Evolutionary conservation across 2,888 invertebrate genomes (phyloP), one percentile per base, ranked within the genome.

Genomic region (Acanthosoma haemorrhoidale): DNA sequence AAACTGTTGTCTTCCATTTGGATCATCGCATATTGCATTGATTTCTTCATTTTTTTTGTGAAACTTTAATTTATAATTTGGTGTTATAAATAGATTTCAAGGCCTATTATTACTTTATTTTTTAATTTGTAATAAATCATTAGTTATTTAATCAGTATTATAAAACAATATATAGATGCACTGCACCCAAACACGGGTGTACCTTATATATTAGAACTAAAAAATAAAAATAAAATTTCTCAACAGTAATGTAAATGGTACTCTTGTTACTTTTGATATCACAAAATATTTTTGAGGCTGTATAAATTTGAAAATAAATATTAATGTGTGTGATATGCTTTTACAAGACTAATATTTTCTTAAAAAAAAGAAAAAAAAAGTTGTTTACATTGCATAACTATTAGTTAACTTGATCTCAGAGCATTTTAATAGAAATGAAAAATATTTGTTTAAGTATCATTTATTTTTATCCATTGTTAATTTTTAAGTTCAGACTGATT

Each of bases 1-100:
- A 63, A 63, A 63, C 38, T 63, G 29, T 63, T 29, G 63, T 63
- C 63, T 63, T 63, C 63, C 63, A 63, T 34, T 63, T 16, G 15
- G 29, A 39, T 63, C 18, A 39, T 63, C 39, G 25, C 43, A 43
- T 21, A 43, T 43, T 43, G n/a, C 16, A 21, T 43, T 43, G 21
- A 43, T 43, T 43, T 43, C 18, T 43, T 43, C 16, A 43, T 43
- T 43, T 43, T 21, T 43, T 43, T 43, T 18, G 9, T 43, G 18
- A 21, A 21, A 43, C 25, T 21, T 21, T 2, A 16, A 39, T 16
- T 15, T 11, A 21, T 21, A 43, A 43, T 43, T 18, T 3, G 9
- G 43, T 43, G 21, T n/a, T 18, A 21, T 43, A 21, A 21, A 21
- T 5, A 43, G 11, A 13, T 13, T 21, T 15, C 18, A 43, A 39